Base-by-base conservation (phyloP, 2,113 vertebrate genomes). In the Indri indri region DNA sequence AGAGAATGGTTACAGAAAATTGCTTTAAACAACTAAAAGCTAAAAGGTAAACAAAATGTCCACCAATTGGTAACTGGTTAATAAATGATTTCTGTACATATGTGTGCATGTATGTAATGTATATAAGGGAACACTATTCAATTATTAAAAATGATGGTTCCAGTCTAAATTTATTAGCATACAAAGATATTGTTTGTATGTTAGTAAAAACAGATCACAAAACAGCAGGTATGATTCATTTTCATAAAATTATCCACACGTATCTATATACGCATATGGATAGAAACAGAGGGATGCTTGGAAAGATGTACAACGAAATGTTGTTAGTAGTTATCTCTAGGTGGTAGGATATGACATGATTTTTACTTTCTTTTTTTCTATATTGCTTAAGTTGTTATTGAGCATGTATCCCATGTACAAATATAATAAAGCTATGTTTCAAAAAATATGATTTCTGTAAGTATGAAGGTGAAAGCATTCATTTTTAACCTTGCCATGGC, bases 231-330 rank as follows among this genome's bases (percentile, higher is more conserved):
- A 37, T 95, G 32, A 77, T 79, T 68, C 25, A 34, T 59, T 79
- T 80, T 86, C 52, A 91, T 52, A 71, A 88, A 95, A 84, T 71
- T 95, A 95, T 40, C 65, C 83, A 77, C 20, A 85, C 25, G 40
- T 66, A 90, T 59, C 32, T n/a, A 66, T 14, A 17, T n/a, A 42
- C 74, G 54, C 90, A 74, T 23, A 57, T 66, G 30, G 73, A 50
- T 3, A 59, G 59, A n/a, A 18, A 59, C 9, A 95, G 61, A 90
- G 20, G 27, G n/a, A 54, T 50, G 22, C 27, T 8, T 90, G 40
- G 13, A 59, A 85, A 68, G 4, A 85, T 5, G 10, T 4, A 85
- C 54, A 59, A 23, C 34, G 77, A 95, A 90, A 42, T 47, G 79
- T 59, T 90, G 2, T 34, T 66, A 90, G 34, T 22, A 90, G 17